phyloP scores from a whole-genome alignment of 2,113 vertebrate species.

The Puffinus mauretanicus region DNA sequence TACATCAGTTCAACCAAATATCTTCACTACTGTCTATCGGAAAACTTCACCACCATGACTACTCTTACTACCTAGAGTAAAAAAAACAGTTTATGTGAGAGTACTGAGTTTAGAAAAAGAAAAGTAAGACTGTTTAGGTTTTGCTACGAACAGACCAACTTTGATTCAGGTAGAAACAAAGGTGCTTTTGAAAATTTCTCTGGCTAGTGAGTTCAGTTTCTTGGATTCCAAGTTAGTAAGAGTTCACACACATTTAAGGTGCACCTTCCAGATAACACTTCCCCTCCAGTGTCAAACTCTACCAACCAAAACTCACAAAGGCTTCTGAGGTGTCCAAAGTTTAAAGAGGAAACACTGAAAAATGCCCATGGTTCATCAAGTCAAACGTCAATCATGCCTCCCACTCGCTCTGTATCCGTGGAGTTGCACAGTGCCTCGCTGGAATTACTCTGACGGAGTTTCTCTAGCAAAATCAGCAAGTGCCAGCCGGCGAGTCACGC shows the following conservation, averaged over 20 bases:
- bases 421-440: accelerated
- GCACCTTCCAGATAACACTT: neutral
- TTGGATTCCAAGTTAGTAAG: neutral
- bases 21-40: neutral
- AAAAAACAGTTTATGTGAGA: neutral
- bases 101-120: neutral
- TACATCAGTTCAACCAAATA: neutral
- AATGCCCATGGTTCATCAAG: neutral
- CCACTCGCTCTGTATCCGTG: neutral
- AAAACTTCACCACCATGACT: neutral
- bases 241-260: neutral
- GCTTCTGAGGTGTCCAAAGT: neutral
- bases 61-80: neutral
- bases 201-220: neutral
- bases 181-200: slow-evolving; percentile 4
- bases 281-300: neutral
- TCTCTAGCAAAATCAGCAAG: neutral
- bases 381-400: neutral
- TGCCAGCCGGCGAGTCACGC: neutral
- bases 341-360: neutral
- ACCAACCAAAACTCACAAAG: neutral
- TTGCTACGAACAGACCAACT: neutral
- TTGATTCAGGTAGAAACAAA: slow-evolving; percentile 12
- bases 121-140: neutral
- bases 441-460: neutral